These are phyloP conservation scores for Sinopyrophorus schimmeli DNA, from an alignment of 2,888 invertebrate genomes.

Conservation along the genomic window DNA sequence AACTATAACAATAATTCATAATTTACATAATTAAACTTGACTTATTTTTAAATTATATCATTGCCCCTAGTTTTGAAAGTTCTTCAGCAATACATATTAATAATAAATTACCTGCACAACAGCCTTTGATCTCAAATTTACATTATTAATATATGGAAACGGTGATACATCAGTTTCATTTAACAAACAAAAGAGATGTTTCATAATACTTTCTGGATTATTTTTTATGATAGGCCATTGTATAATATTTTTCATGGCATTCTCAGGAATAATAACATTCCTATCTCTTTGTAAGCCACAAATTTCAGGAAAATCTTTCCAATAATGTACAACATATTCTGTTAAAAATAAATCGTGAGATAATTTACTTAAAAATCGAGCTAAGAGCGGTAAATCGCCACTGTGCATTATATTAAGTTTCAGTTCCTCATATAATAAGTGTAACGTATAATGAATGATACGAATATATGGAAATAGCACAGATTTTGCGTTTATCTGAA, in stretches of 20 bases:
- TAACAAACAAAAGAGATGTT: slow-evolving; percentile 70
- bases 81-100: background rate
- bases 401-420: slow-evolving; percentile 76
- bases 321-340: slow-evolving; percentile 78
- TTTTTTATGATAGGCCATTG: slow-evolving; percentile 64
- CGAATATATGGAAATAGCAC: slow-evolving; percentile 74
- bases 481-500: slow-evolving; percentile 65
- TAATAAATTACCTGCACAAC: slow-evolving; percentile 66
- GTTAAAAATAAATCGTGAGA: slow-evolving; percentile 74
- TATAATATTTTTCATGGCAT: slow-evolving; percentile 62
- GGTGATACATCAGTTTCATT: slow-evolving; percentile 59
- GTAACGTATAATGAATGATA: slow-evolving; percentile 77
- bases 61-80: background rate
- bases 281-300: slow-evolving; percentile 53
- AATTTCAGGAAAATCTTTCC: slow-evolving; percentile 78
- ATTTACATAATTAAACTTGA: background rate
- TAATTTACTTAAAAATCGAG: slow-evolving; percentile 73
- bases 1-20: slow-evolving; percentile 37
- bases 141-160: slow-evolving; percentile 73
- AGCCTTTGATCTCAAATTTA: slow-evolving; percentile 74
- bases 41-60: background rate
- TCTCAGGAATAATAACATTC: slow-evolving; percentile 55
- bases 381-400: slow-evolving; percentile 69
- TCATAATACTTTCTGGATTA: slow-evolving; percentile 72
- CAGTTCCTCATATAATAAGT: slow-evolving; percentile 88